A percentile compares a stretch with the other conserved stretches of the same genome.
These are phyloP conservation scores for Drosophila infuscata DNA, from an alignment of 2,888 invertebrate species.

Conservation along the genomic window DNA sequence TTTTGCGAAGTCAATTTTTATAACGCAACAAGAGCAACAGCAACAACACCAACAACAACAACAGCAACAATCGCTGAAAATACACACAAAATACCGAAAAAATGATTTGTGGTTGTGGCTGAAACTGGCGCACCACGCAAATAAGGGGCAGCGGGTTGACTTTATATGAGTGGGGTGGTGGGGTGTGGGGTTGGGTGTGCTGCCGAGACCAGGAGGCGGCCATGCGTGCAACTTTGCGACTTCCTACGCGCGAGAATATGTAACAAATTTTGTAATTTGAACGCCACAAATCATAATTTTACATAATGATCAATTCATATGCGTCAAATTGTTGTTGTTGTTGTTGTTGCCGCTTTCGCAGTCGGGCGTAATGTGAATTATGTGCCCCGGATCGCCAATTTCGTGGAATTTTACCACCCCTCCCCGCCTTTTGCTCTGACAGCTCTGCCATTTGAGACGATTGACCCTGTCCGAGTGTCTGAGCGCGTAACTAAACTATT, in stretches of 20 bases:
- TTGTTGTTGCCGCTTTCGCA: conserved; percentile 11
- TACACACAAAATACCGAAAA: conserved; percentile 39
- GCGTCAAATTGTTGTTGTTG: conserved; percentile 67
- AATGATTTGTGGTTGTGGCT: conserved; percentile 70
- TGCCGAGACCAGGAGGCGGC: conserved; percentile 17
- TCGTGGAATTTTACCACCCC: conserved; percentile 42
- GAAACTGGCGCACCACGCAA: conserved; percentile 61
- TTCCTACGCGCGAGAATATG: conserved; percentile 59
- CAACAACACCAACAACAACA: background rate
- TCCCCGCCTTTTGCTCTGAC: conserved; percentile 9
- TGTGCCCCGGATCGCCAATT: conserved; percentile 50
- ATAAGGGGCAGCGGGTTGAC: background rate
- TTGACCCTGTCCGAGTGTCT: conserved; percentile 28
- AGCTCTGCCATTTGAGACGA: conserved; percentile 37
- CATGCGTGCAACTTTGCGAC: conserved; percentile 45
- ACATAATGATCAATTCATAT: conserved; percentile 82
- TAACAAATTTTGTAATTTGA: conserved; percentile 79
- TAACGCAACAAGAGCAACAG: conserved; percentile 42
- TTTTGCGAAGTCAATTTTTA: conserved; percentile 75
- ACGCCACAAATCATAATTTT: conserved; percentile 81
- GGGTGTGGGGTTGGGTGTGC: background rate
- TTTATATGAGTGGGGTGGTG: background rate
- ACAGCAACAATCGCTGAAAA: conserved; percentile 38
- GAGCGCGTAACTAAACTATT: conserved; percentile 37
- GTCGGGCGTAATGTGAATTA: conserved; percentile 56